Percentiles rank a stretch among this genome's conserved stretches.
Evolutionary conservation across 1,140 invertebrate species (phyloP).

Genomic region (Gryllus bimaculatus): DNA sequence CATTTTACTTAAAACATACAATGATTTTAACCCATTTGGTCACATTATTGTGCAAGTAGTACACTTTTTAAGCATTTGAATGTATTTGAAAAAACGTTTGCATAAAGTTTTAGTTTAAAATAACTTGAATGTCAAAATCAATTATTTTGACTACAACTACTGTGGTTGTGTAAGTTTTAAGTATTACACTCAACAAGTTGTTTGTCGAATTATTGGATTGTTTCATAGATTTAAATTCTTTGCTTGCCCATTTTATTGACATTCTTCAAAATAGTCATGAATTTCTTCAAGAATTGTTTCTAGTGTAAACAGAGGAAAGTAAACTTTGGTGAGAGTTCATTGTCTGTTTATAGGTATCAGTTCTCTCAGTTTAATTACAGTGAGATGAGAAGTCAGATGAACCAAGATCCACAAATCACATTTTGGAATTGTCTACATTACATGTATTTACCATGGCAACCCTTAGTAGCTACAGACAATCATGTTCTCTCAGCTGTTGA

Average conservation of each 20-base stretch:
- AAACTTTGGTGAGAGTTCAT: not conserved
- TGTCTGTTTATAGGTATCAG: not conserved
- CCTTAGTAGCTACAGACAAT: slow-evolving; percentile 41
- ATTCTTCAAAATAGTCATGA: slow-evolving; percentile 6
- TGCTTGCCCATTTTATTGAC: not conserved
- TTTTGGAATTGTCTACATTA: slow-evolving; percentile 36
- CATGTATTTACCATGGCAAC: slow-evolving; percentile 46
- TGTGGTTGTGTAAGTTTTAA: too few relatives aligned
- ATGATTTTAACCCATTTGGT: too few relatives aligned
- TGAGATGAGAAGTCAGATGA: not conserved
- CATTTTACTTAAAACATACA: too few relatives aligned
- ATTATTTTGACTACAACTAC: too few relatives aligned
- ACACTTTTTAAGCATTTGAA: too few relatives aligned
- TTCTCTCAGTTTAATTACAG: not conserved
- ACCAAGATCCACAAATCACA: not conserved
- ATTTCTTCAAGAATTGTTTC: not conserved
- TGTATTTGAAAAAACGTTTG: too few relatives aligned
- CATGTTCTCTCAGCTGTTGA: slow-evolving; percentile 44
- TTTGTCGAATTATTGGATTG: too few relatives aligned
- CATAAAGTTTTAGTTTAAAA: too few relatives aligned
- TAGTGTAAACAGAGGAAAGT: not conserved
- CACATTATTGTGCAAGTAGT: too few relatives aligned
- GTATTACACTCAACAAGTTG: too few relatives aligned
- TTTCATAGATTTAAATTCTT: too few relatives aligned
- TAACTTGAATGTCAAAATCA: too few relatives aligned